Base-by-base conservation (phyloP, 2,113 vertebrate species). In the Lynx canadensis region DNA sequence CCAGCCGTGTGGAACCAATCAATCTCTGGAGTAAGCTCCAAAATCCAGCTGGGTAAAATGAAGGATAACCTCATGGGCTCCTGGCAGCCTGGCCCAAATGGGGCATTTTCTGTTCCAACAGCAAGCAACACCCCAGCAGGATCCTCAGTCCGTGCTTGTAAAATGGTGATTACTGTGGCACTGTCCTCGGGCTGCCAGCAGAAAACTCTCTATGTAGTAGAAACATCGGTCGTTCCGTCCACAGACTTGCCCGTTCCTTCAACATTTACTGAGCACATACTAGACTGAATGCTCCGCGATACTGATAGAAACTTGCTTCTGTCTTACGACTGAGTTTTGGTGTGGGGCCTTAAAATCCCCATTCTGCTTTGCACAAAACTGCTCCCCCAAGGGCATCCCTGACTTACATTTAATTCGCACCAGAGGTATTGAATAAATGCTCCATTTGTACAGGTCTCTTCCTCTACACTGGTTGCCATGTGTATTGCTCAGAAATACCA, bases 1-100 rank as follows among this genome's bases (percentile, higher is more conserved):
- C 68, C 86, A 97, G 71, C 93, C 98, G 48, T 87, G 92, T 69
- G 88, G 94, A 97, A 80, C 87, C 74, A 97, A 90, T 96, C 50
- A 96, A 86, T 78, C 94, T 76, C 87, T 97, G 84, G 63, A 95
- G 81, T 45, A 76, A 89, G 60, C 80, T 97, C 66, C 87, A 57
- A 52, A 98, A 91, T 74, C 91, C 41, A 57, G 18, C 97, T 94
- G 93, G 63, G 82, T 66, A 83, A 89, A 96, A 82, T 93, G 90
- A 97, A 19, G 29, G 29, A 81, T 92, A 83, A 94, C 14, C 48
- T 71, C 73, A 11, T 38, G 36, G 81, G 82, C 60, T 95, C 48
- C 79, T 97, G 89, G 89, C 71, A 97, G 60, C 88, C 45, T 69
- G 84, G 55, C 65, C 60, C 74, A 87, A 86, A 55, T 31, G 41